Percentiles rank a stretch among this genome's conserved stretches.
Conservation (phyloP, 1,140 invertebrate genomes). For the Vanessa atalanta region DNA sequence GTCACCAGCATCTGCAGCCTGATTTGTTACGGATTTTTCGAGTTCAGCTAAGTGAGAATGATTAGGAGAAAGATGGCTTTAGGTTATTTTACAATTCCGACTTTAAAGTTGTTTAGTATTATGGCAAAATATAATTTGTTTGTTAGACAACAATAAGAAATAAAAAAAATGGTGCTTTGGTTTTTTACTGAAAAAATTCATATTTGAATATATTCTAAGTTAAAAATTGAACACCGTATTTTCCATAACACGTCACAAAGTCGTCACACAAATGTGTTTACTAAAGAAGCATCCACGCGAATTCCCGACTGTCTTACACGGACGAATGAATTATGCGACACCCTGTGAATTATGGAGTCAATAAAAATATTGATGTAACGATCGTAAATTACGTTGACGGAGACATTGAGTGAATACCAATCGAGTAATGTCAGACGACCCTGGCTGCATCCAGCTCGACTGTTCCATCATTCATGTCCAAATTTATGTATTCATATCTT, state of each 20-base stretch:
- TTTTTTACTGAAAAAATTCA: too few species aligned
- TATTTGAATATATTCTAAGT: background rate
- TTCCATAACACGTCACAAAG: constrained; percentile 20
- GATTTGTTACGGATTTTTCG: constrained; percentile 48
- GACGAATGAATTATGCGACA: constrained; percentile 61
- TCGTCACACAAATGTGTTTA: constrained; percentile 30
- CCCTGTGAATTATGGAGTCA: constrained; percentile 51
- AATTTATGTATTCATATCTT: constrained; percentile 16
- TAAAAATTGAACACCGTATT: constrained; percentile 3
- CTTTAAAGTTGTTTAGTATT: background rate
- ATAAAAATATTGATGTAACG: constrained; percentile 53
- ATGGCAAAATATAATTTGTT: too few species aligned
- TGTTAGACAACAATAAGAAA: too few species aligned
- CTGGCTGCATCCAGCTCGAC: constrained; percentile 13
- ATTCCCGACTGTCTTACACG: constrained; percentile 32
- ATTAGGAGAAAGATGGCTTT: constrained; percentile 11
- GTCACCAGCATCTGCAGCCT: constrained; percentile 54
- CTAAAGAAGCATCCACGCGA: constrained; percentile 25
- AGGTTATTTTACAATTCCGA: background rate
- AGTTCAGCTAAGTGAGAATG: constrained; percentile 32
- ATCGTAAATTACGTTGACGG: constrained; percentile 44
- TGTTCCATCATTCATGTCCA: constrained; percentile 32
- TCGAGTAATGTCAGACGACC: constrained; percentile 35
- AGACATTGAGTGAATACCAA: constrained; percentile 49
- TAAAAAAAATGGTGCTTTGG: too few species aligned